These are phyloP conservation scores for Dicerorhinus sumatrensis DNA, from an alignment of 2,113 vertebrate genomes.

Conservation along the genomic window DNA sequence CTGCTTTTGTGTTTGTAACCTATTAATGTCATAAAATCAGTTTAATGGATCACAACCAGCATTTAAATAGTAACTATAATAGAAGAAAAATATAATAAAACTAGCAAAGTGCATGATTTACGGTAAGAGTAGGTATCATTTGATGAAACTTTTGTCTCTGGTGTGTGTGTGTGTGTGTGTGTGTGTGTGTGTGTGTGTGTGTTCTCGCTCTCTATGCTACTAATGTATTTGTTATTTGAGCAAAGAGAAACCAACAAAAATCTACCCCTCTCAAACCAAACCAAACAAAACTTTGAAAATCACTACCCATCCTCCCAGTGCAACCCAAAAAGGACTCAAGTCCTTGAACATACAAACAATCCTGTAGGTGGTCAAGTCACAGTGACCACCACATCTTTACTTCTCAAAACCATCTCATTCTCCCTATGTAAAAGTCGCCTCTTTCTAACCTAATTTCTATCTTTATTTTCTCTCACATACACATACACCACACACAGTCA, in stretches of 20 bases:
- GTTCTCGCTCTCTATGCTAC: background rate
- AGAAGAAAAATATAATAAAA: constrained; percentile 3
- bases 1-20: constrained; percentile 31
- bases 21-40: constrained; percentile 49
- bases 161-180: background rate
- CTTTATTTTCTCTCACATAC: constrained; percentile 14
- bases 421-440: background rate
- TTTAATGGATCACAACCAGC: background rate
- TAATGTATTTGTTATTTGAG: background rate
- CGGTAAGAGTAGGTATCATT: background rate
- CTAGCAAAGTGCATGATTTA: background rate
- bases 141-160: background rate
- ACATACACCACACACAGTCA: background rate
- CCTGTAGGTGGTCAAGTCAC: background rate
- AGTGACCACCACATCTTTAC: background rate
- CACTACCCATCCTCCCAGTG: rapidly evolving
- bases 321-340: background rate
- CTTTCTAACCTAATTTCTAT: background rate
- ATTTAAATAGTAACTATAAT: constrained; percentile 23
- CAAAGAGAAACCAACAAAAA: background rate
- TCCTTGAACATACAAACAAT: background rate
- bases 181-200: background rate
- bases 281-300: background rate
- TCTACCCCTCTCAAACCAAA: background rate
- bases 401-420: background rate